Evolutionary conservation across 2,888 invertebrate species (phyloP), one percentile per base, ranked within the genome.

Genomic region (Uropetala carovei): DNA sequence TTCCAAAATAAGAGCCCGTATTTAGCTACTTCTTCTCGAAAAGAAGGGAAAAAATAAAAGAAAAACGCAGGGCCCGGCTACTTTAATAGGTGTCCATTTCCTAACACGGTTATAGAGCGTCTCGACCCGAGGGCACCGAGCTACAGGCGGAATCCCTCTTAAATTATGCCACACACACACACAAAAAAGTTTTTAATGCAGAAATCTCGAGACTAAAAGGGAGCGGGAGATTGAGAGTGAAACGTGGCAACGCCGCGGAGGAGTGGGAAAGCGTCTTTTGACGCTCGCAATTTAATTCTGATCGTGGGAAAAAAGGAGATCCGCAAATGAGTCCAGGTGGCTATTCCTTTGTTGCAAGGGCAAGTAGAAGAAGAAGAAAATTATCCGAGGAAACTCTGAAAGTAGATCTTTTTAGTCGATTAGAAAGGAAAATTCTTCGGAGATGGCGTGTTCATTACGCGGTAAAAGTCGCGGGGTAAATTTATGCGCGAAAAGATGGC

Each of bases 241-340:
- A 89, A 64, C 89, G 30, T 43, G 89, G 89, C 60, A 89, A 89
- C 83, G 83, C 16, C 83, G 83, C 57, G 43, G 56, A 64, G 89
- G 43, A 30, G 89, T 86, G 58, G 86, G 27, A 18, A 30, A 60
- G 43, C n/a, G 27, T 18, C 10, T 89, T n/a, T 64, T 89, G 68
- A 64, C 13, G 89, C 60, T 11, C 30, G 64, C 13, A 89, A 64
- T 86, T 30, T 43, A 60, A 86, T 59, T 14, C 60, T 64, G 64
- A 60, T 30, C 43, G 43, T 60, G 43, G 30, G 30, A 60, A 59
- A 60, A 30, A 11, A 75, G 18, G 7, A 64, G 64, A 14, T 75
- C 43, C 30, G 30, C 14, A 18, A 83, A 43, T 30, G 30, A 30
- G 10, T 11, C 9, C 18, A 56, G 83, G 7, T 57, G 83, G 56